Conservation (phyloP, 2,113 vertebrate genomes). For the Aplodontia rufa region DNA sequence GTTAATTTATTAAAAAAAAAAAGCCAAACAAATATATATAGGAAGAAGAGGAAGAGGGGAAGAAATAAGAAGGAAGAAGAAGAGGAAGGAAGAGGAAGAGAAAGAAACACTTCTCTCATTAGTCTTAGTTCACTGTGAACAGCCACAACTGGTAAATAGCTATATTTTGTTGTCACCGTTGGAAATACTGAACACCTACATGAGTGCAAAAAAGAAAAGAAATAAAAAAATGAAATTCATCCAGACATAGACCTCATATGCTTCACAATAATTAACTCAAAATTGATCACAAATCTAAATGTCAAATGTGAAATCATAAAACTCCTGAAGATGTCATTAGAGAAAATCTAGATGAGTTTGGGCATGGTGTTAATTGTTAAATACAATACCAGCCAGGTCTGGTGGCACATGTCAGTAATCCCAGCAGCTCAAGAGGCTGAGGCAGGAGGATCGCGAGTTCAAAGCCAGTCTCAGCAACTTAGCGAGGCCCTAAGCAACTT, state of each 20-base stretch:
- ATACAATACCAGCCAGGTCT: too few relatives aligned
- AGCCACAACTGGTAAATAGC: neutral
- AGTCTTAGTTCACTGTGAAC: neutral
- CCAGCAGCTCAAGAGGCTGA: too few relatives aligned
- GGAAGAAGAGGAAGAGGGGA: too few relatives aligned
- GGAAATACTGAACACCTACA: neutral
- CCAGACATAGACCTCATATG: neutral
- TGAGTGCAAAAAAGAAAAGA: neutral
- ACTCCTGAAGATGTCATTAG: neutral
- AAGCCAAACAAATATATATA: too few relatives aligned
- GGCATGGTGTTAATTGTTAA: too few relatives aligned
- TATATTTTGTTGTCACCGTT: neutral
- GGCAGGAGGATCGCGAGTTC: too few relatives aligned
- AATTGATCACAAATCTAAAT: neutral
- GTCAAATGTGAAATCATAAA: neutral
- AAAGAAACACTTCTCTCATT: neutral
- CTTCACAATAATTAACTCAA: neutral
- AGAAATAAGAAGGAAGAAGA: neutral
- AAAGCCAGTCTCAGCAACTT: too few relatives aligned
- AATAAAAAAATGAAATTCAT: neutral
- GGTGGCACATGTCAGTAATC: too few relatives aligned
- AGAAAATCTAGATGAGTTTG: neutral
- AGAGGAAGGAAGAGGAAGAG: neutral
- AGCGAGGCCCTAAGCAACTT: too few relatives aligned
- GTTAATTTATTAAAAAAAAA: neutral